Percentiles rank a stretch among this genome's conserved stretches.
Evolutionary conservation across 2,888 invertebrate genomes (phyloP).

Genomic region (Macrophya annulata): DNA sequence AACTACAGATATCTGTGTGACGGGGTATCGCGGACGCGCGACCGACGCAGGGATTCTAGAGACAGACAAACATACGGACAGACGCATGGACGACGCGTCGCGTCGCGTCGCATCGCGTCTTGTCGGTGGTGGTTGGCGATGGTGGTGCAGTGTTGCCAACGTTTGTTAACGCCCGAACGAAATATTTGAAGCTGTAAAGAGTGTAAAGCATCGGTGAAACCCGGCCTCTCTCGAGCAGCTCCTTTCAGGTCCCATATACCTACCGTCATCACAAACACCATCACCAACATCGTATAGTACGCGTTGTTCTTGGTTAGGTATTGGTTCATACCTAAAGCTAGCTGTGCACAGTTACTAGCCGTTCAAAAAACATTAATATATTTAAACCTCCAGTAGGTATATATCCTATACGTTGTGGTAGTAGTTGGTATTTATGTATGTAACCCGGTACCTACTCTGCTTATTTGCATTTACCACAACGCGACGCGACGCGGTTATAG

Average conservation of each 20-base stretch:
- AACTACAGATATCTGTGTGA: too few relatives aligned
- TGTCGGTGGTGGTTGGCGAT: neutral
- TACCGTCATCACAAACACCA: neutral
- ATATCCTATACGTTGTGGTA: neutral
- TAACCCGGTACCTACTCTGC: conserved; percentile 64
- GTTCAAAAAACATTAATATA: conserved; percentile 77
- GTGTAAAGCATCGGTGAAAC: conserved; percentile 75
- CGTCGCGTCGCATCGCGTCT: neutral
- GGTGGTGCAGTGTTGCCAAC: conserved; percentile 45
- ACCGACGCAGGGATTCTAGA: neutral
- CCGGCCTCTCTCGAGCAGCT: conserved; percentile 68
- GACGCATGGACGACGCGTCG: conserved; percentile 1
- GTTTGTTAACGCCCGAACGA: conserved; percentile 68
- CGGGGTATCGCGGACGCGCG: neutral
- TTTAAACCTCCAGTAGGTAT: neutral
- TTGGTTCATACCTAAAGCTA: neutral
- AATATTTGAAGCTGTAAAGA: conserved; percentile 77
- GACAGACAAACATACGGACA: neutral
- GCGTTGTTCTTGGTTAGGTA: neutral
- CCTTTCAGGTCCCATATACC: conserved; percentile 8
- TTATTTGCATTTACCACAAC: conserved; percentile 76
- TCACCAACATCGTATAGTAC: neutral
- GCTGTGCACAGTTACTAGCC: conserved; percentile 72
- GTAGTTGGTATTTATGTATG: neutral
- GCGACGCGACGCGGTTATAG: neutral